Percentiles rank a stretch among this genome's conserved stretches.
phyloP scores from a whole-genome alignment of 2,888 invertebrate genomes.

The Sthenelais limicola region DNA sequence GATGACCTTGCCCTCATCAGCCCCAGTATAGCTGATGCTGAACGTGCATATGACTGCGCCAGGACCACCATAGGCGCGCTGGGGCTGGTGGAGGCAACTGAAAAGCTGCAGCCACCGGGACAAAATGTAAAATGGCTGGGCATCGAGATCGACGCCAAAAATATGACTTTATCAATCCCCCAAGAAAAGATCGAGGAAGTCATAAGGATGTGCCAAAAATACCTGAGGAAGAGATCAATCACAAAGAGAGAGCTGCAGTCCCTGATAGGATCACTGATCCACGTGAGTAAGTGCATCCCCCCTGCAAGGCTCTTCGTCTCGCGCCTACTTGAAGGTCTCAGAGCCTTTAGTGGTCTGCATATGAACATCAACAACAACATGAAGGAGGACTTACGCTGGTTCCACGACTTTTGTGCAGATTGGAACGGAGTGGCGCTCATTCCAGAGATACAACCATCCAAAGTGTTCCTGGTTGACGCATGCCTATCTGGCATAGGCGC shows the following conservation, averaged over 20 bases:
- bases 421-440: neutral
- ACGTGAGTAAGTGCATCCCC: neutral
- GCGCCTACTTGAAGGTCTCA: neutral
- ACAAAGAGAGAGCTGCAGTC: neutral
- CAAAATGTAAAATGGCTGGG: neutral
- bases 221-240: neutral
- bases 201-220: neutral
- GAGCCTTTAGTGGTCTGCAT: neutral
- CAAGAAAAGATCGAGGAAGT: neutral
- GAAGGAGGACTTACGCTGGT: neutral
- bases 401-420: neutral
- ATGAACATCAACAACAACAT: neutral
- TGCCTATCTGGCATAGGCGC: neutral
- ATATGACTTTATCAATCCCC: slow-evolving; percentile 1
- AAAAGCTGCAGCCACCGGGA: neutral
- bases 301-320: slow-evolving; percentile 8
- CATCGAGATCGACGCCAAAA: neutral
- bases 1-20: neutral
- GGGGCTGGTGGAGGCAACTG: slow-evolving; percentile 1
- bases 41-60: neutral
- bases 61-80: neutral
- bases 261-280: neutral
- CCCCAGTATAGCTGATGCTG: neutral
- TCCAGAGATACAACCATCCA: neutral
- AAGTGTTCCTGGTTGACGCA: neutral